Base-by-base conservation (phyloP, 37 sponge, comb jelly and placozoan genomes). In the Mnemiopsis leidyi region DNA sequence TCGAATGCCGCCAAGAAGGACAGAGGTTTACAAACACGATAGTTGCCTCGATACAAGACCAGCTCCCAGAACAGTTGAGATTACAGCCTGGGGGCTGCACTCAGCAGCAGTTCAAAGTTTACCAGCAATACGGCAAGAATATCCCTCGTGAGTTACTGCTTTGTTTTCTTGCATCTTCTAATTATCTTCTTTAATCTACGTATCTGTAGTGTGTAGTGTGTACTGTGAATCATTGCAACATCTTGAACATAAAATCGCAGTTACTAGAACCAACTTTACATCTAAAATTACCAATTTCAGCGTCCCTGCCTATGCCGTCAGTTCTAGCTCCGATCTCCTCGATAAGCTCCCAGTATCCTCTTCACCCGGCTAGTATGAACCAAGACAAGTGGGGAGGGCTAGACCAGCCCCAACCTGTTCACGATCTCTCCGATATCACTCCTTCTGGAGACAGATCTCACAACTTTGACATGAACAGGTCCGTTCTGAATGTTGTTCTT, bases 121-220 rank as follows among this genome's bases (percentile, higher is more conserved):
- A 85, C 90, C 90, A 85, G 61, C 90, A 85, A 33, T 85, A 40
- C 90, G 90, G 90, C 90, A 85, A 85, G 48, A 85, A 85, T 61
- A 85, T 85, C 25, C 90, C 90, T n/a, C 61, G 90, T 85, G 29
- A 38, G 90, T 77, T 26, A 13, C n/a, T n/a, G n/a, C n/a, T n/a
- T n/a, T n/a, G n/a, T n/a, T n/a, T n/a, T n/a, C n/a, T n/a, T n/a
- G n/a, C n/a, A n/a, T n/a, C n/a, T n/a, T n/a, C n/a, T n/a, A n/a
- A n/a, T n/a, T n/a, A n/a, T n/a, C n/a, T n/a, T n/a, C n/a, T n/a
- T n/a, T n/a, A n/a, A n/a, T n/a, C n/a, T n/a, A n/a, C n/a, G n/a
- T n/a, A n/a, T n/a, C n/a, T n/a, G n/a, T n/a, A n/a, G n/a, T n/a
- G n/a, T n/a, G n/a, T n/a, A n/a, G n/a, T n/a, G n/a, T n/a, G n/a